Evolutionary conservation across 2,888 invertebrate genomes (phyloP), one percentile per base, ranked within the genome.

Genomic region (Platerodrilus igneus): DNA sequence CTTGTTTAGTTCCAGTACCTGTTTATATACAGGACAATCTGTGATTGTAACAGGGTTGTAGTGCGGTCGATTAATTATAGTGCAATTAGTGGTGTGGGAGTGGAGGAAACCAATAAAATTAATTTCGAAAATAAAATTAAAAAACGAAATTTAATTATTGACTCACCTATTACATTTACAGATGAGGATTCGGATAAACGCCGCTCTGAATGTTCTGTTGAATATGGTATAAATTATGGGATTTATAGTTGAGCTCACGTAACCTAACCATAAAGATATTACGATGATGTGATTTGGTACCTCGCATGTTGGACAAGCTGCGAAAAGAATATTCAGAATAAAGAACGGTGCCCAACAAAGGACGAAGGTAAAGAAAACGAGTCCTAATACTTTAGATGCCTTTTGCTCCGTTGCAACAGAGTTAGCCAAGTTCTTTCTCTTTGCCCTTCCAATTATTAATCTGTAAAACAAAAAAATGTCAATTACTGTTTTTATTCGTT

Each of bases 331-430:
- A 66, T 93, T 93, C 40, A 90, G 74, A 33, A 88, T 74, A 69
- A 93, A 93, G 68, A 93, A 94, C 2, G 93, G 93, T 11, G 89
- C 83, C 93, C 93, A 93, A 63, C 92, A 92, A 6, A 92, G 71
- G 33, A 92, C 91, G 67, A 93, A 93, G 0, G 89, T 88, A 69
- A 89, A 89, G 72, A 94, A 94, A 0, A 93, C 92, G 23, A 93
- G 70, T 0, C 92, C 92, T 4, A 94, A 73, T 1, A 89, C 91
- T 70, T 94, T 93, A 37, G 92, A 91, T 2, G 95, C 95, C 63
- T 94, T 95, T 66, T 94, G 93, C 66, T 96, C 93, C 17, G 86
- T 86, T n/a, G 86, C 86, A 2, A 88, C 87, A 0, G 86, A 84
- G 60, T 86, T 86, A 2, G 86, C 82, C 47, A 85, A 63, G 2